Conservation (phyloP, 2,797 vertebrate species). For the Cirrhinus molitorella region DNA sequence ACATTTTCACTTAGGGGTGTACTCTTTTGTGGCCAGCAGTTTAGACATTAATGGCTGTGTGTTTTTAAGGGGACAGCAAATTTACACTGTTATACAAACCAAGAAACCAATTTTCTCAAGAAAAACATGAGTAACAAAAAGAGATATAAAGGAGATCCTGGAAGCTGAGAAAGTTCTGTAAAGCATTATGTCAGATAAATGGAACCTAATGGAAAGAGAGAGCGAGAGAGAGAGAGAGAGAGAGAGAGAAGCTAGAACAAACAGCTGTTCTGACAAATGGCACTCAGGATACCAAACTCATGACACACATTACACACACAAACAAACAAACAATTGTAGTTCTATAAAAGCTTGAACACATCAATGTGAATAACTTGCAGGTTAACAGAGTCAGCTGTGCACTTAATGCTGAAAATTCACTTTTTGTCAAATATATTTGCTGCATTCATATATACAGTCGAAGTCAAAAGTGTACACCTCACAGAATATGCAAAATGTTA, state of each 20-base stretch:
- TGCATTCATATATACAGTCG: too few relatives aligned
- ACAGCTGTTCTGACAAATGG: conserved; percentile 8
- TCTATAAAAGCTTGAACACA: background rate
- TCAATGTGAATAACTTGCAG: background rate
- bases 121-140: too few relatives aligned
- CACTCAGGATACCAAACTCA: background rate
- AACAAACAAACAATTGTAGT: background rate
- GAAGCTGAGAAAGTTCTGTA: background rate
- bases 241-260: conserved; percentile 1
- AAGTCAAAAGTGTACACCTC: too few relatives aligned
- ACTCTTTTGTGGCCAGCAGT: too few relatives aligned
- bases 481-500: too few relatives aligned
- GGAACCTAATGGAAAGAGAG: background rate
- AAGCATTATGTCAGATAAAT: conserved; percentile 1
- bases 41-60: too few relatives aligned
- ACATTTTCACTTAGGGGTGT: too few relatives aligned
- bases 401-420: background rate
- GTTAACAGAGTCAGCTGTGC: background rate
- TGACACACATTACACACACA: background rate
- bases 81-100: too few relatives aligned
- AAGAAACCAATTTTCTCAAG: background rate
- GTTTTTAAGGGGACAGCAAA: too few relatives aligned
- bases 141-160: background rate
- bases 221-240: background rate
- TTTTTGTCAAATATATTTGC: background rate